These are phyloP conservation scores for Bovichtus diacanthus DNA, from an alignment of 2,797 vertebrate genomes.

Conservation along the genomic window DNA sequence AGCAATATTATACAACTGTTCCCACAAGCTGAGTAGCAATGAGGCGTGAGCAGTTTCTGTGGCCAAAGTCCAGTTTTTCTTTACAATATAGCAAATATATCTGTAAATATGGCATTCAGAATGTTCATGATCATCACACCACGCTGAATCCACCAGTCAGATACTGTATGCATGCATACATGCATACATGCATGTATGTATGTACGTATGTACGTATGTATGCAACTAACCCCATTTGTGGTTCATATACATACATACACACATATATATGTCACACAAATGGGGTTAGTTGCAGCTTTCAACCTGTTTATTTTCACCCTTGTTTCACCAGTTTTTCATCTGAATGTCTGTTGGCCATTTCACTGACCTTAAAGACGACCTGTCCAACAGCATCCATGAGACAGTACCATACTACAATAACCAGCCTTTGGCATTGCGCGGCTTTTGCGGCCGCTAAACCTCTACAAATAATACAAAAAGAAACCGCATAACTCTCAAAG, in stretches of 20 bases:
- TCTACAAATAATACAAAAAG: too few species aligned
- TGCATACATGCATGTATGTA: too few species aligned
- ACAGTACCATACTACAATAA: slow-evolving; percentile 9
- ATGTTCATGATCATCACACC: not conserved
- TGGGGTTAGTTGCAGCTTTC: not conserved
- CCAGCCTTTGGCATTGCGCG: slow-evolving; percentile 24
- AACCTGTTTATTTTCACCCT: not conserved
- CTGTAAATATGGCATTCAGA: not conserved
- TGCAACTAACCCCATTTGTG: too few species aligned
- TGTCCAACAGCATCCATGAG: slow-evolving; percentile 6
- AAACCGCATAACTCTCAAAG: too few species aligned
- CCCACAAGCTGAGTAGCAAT: too few species aligned
- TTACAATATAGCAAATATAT: not conserved
- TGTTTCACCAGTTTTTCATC: not conserved
- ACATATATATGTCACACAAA: not conserved
- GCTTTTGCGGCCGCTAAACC: too few species aligned
- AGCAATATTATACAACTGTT: too few species aligned
- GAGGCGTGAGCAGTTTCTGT: not conserved
- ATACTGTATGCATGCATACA: not conserved
- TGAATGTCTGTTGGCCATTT: slow-evolving; percentile 2
- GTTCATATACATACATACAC: too few species aligned
- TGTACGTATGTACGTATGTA: too few species aligned
- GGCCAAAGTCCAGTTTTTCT: not conserved
- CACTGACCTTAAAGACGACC: not conserved
- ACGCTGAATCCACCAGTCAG: not conserved